phyloP scores from a whole-genome alignment of 2,797 vertebrate genomes.

The Enoplosus armatus region DNA sequence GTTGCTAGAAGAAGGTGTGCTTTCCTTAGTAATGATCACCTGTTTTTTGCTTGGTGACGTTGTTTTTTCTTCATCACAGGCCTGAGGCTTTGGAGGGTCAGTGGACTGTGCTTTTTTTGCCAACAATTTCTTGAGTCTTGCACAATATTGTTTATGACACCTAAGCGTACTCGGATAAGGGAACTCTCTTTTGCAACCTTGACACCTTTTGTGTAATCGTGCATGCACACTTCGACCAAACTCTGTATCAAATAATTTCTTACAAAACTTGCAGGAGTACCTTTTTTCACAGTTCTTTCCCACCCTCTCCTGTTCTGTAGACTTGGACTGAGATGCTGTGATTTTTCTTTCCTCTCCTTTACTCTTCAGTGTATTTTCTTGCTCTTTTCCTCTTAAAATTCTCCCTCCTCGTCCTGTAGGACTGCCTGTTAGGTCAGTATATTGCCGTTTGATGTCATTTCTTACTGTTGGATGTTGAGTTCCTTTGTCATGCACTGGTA shows the following conservation, averaged over 20 bases:
- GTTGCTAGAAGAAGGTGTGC: background rate
- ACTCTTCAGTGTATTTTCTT: background rate
- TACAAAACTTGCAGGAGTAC: constrained; percentile 57
- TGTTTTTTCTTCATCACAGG: background rate
- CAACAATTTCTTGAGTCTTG: constrained; percentile 12
- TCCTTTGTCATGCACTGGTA: accelerated
- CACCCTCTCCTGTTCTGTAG: background rate
- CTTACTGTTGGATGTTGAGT: background rate
- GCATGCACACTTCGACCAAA: constrained; percentile 40
- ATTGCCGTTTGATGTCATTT: constrained; percentile 21
- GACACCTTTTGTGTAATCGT: constrained; percentile 63
- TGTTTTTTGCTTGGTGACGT: background rate
- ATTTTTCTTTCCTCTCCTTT: background rate
- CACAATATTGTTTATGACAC: constrained; percentile 29
- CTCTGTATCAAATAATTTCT: constrained; percentile 44
- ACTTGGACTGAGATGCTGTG: background rate
- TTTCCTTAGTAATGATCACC: background rate
- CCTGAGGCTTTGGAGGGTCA: background rate
- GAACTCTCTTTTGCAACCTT: constrained; percentile 57
- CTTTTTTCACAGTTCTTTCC: accelerated
- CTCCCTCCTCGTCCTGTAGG: background rate
- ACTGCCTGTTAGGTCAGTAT: background rate
- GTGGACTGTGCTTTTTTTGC: background rate
- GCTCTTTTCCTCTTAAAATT: background rate
- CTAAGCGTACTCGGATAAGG: constrained; percentile 9